Conservation (phyloP, 2,113 vertebrate genomes). For the Apodemus speciosus region DNA sequence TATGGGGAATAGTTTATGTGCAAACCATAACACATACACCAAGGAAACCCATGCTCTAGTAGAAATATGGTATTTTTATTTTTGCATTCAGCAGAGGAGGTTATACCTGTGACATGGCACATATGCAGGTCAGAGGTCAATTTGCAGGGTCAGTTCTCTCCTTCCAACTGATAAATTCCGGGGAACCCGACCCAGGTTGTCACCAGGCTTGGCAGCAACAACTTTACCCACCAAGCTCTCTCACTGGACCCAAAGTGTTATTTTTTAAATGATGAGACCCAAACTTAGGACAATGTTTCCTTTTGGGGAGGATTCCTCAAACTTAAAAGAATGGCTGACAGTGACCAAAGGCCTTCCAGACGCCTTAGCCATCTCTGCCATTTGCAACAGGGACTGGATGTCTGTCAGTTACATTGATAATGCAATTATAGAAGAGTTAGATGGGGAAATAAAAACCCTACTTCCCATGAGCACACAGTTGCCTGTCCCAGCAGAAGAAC, state of each 20-base stretch:
- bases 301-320: neutral
- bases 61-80: neutral
- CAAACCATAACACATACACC: neutral
- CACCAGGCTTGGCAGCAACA: neutral
- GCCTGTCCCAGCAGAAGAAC: neutral
- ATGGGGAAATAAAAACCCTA: neutral
- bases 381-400: neutral
- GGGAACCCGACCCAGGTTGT: neutral
- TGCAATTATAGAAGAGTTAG: neutral
- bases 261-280: neutral
- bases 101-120: neutral
- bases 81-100: neutral
- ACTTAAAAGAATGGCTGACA: neutral
- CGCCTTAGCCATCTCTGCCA: neutral
- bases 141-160: neutral
- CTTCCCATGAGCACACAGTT: neutral
- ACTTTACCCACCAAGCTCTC: neutral
- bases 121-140: neutral
- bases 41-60: neutral
- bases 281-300: neutral
- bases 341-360: neutral
- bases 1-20: neutral
- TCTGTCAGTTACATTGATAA: neutral
- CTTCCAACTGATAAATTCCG: neutral
- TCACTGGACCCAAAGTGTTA: neutral